These are phyloP conservation scores for Tricholauxania praeusta DNA, from an alignment of 2,888 invertebrate genomes.

Conservation along the genomic window DNA sequence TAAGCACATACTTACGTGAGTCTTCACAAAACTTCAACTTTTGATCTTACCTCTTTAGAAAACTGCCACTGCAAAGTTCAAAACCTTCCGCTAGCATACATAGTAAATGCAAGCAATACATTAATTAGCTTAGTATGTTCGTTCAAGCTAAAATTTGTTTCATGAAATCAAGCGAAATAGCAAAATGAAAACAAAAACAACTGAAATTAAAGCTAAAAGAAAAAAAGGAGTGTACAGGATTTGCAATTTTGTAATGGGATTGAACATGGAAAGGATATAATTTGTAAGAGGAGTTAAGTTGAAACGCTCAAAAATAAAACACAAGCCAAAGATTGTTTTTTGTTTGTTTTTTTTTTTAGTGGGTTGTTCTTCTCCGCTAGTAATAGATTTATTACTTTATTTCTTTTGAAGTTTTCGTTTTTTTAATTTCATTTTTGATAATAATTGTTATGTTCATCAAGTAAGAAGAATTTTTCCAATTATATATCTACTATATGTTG, in stretches of 20 bases:
- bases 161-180: conserved; percentile 13
- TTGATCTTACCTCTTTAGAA: too few relatives aligned
- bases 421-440: conserved; percentile 10
- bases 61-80: too few relatives aligned
- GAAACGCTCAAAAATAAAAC: conserved; percentile 31
- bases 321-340: conserved; percentile 21
- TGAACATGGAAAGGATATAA: too few relatives aligned
- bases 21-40: too few relatives aligned
- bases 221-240: neutral
- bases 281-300: neutral
- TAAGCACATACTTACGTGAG: too few relatives aligned
- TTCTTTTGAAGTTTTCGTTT: conserved; percentile 5
- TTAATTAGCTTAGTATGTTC: too few relatives aligned
- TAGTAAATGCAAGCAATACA: too few relatives aligned
- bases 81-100: too few relatives aligned
- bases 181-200: neutral
- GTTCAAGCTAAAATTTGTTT: neutral
- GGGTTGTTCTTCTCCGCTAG: conserved; percentile 29
- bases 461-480: conserved; percentile 5
- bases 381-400: conserved; percentile 31
- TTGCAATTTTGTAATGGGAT: neutral
- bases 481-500: neutral
- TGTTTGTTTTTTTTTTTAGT: conserved; percentile 23
- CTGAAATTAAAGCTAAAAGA: neutral
- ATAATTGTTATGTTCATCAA: conserved; percentile 13